Evolutionary conservation across 2,888 invertebrate genomes (phyloP).

Genomic region (Tribolium freemani): DNA sequence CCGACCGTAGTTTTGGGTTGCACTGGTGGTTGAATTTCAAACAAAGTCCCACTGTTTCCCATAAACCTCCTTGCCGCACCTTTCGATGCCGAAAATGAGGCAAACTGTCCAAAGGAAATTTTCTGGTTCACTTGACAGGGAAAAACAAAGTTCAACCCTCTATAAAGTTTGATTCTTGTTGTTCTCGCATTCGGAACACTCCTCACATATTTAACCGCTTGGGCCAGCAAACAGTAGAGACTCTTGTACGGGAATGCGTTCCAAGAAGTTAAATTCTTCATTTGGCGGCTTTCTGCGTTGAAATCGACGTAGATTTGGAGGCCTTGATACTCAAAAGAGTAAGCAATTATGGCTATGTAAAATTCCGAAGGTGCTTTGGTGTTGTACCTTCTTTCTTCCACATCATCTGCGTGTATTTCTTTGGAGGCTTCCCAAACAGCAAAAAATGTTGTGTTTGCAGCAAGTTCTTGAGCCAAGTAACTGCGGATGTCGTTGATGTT

Average conservation of each 20-base stretch:
- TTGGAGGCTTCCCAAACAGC: too few relatives aligned
- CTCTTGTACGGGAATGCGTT: not conserved
- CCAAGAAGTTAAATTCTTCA: not conserved
- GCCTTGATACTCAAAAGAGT: not conserved
- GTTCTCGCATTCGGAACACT: not conserved
- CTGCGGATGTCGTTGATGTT: too few relatives aligned
- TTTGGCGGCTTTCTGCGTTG: not conserved
- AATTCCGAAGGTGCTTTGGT: not conserved
- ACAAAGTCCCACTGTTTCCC: not conserved
- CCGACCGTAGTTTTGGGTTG: not conserved
- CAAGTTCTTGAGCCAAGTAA: too few relatives aligned
- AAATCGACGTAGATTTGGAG: not conserved
- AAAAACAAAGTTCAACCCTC: not conserved
- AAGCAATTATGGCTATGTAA: slow-evolving; percentile 1
- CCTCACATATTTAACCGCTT: not conserved
- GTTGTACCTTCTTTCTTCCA: too few relatives aligned
- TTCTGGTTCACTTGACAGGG: not conserved
- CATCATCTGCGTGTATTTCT: too few relatives aligned
- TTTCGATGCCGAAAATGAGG: not conserved
- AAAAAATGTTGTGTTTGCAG: too few relatives aligned
- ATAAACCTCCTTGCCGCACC: not conserved
- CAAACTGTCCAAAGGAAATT: not conserved
- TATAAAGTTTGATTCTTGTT: not conserved
- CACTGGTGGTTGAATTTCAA: not conserved
- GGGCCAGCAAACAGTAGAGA: not conserved